Evolutionary conservation across 2,113 vertebrate genomes (phyloP), one percentile per base, ranked within the genome.

Genomic region (Alethe castanea): DNA sequence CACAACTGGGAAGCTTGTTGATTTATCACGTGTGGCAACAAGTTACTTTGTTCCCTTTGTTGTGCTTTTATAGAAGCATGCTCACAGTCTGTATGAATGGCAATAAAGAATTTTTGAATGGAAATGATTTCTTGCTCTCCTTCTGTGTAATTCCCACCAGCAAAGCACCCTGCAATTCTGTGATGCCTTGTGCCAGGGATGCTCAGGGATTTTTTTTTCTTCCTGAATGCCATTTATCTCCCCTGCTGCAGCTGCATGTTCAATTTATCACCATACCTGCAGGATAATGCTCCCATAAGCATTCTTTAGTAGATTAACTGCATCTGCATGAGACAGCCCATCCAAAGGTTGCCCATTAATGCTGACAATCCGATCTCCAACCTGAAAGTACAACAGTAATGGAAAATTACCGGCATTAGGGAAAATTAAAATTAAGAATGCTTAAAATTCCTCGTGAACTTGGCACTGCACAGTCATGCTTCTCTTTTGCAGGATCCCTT

Each of bases 341-440:
- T 99, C 99, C 97, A 99, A 97, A 72, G 98, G 97, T 94, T 98
- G 98, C 83, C 98, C 97, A 87, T 99, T 99, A 88, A 99, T 99
- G 97, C 98, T 99, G 97, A 99, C 98, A 95, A 99, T 99, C 93
- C 99, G 98, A 97, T 99, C 99, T 50, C 99, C 99, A 92, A 99
- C 99, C 99, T 99, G 71, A 67, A 97, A 93, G 92, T 59, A 96
- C 86, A 97, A 97, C 90, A 92, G 95, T 26, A 94, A 93, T 67
- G 88, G 97, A 97, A 98, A 98, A 97, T 98, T 96, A 97, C 95
- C 83, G 95, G 95, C 95, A 97, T 97, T 97, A 97, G 73, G 87
- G 94, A 97, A 98, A 97, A 98, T 97, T 96, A 96, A 97, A 98
- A 97, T 96, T 95, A 96, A 96, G 96, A 96, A 94, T 79, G 93